Conservation (phyloP, 2,113 vertebrate genomes). For the Triplophysa dalaica region DNA sequence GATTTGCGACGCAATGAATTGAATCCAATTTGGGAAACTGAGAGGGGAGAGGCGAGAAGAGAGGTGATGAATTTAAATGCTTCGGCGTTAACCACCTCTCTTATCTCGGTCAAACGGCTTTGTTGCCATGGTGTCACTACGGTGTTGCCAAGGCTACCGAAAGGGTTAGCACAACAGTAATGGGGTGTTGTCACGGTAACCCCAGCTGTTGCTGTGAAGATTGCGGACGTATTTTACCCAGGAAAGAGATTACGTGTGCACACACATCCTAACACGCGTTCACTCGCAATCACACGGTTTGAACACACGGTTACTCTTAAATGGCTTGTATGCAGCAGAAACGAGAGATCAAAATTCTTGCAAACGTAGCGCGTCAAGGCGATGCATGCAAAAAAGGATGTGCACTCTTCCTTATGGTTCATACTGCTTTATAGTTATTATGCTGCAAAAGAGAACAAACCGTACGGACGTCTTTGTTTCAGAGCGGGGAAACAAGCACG, state of each 20-base stretch:
- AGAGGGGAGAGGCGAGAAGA: constrained; percentile 51
- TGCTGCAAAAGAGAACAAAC: not conserved
- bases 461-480: constrained; percentile 9
- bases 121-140: constrained; percentile 54
- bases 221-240: constrained; percentile 40
- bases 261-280: constrained; percentile 9
- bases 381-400: not conserved
- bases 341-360: not conserved
- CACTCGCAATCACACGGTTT: constrained; percentile 19
- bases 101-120: constrained; percentile 54
- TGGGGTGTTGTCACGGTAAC: constrained; percentile 56
- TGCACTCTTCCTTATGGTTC: not conserved
- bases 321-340: not conserved
- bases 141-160: constrained; percentile 57
- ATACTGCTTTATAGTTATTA: not conserved
- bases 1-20: constrained; percentile 11
- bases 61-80: constrained; percentile 49
- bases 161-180: constrained; percentile 51
- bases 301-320: not conserved
- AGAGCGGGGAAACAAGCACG: constrained; percentile 6
- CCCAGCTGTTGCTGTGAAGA: constrained; percentile 48
- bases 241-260: constrained; percentile 35
- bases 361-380: not conserved
- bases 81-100: constrained; percentile 46
- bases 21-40: constrained; percentile 1